Evolutionary conservation across 1,140 invertebrate species (phyloP).

Genomic region (Cydia pomonella): DNA sequence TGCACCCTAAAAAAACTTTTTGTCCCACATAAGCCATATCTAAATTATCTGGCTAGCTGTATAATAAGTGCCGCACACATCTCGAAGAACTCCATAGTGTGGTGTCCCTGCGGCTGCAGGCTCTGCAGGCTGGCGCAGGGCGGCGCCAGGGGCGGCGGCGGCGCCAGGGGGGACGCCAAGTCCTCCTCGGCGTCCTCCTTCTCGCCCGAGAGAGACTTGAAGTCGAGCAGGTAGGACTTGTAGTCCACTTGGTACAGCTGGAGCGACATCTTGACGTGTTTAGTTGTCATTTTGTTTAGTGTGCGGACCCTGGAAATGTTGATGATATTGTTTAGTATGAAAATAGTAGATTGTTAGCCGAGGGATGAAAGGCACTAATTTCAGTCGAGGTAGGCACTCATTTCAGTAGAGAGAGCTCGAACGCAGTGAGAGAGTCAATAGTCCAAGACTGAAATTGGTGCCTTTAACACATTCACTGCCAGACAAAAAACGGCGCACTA

Average conservation of each 20-base stretch:
- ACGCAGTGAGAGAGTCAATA: too few species aligned
- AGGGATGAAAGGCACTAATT: too few species aligned
- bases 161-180: slow-evolving; percentile 64
- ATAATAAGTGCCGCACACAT: slow-evolving; percentile 99
- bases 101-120: slow-evolving; percentile 84
- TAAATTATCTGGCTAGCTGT: slow-evolving; percentile 93
- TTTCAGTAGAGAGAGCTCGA: too few species aligned
- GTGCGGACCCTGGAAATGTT: slow-evolving; percentile 88
- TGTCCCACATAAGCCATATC: too few species aligned
- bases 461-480: too few species aligned
- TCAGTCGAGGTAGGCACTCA: too few species aligned
- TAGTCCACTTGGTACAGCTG: slow-evolving; percentile 99
- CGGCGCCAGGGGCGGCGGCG: slow-evolving; percentile 59
- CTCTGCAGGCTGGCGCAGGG: slow-evolving; percentile 60
- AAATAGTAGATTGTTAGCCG: too few species aligned
- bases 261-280: slow-evolving; percentile 97
- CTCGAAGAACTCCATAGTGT: slow-evolving; percentile 99
- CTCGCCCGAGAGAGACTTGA: slow-evolving; percentile 95
- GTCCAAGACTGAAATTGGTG: too few species aligned
- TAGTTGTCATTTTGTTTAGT: slow-evolving; percentile 90
- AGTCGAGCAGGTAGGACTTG: slow-evolving; percentile 98
- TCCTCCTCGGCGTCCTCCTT: slow-evolving; percentile 85
- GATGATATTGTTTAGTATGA: not conserved
- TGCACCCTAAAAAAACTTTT: too few species aligned
- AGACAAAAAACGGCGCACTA: too few species aligned